Base-by-base conservation (phyloP, 2,888 invertebrate species). In the Leptura quadrifasciata region DNA sequence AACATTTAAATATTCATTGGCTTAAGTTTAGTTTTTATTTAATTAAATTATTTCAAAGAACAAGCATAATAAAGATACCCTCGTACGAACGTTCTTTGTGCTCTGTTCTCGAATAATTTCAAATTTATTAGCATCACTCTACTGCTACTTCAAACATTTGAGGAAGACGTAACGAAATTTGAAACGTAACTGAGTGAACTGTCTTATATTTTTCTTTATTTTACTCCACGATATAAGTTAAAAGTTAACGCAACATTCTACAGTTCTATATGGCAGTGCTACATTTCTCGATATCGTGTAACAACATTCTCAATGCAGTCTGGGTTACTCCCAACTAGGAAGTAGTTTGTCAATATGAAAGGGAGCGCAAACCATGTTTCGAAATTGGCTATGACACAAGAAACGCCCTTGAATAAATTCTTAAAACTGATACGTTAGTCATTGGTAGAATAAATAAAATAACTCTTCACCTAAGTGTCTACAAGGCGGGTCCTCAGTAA, bases 261-360 rank as follows among this genome's bases (percentile, higher is more conserved):
- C 0, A n/a, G 5, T 4, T 39, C 1, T 12, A 39, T 12, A 8
- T 15, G 10, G n/a, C 47, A 57, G 12, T 20, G 57, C 10, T 20
- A 20, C 18, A 10, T 57, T 57, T 57, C 4, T 52, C 52, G 8
- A 10, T n/a, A 4, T 47, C 5, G 47, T 5, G 21, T 10, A 57
- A 57, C 21, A 57, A 21, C 57, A 57, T 57, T 61, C 61, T 35
- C 17, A 10, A 5, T 10, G 27, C 17, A 4, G 47, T 17, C 1
- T 17, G 35, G n/a, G 17, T 35, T 61, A 64, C 31, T 54, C 52
- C 58, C 52, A 74, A 76, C 70, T 70, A 58, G 69, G 65, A 65
- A 65, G 52, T 65, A 18, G 65, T 65, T 65, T 65, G 52, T 54
- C 21, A 24, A 1, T 52, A 18, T 9, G 35, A 61, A 65, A 65